phyloP scores from a whole-genome alignment of 2,113 vertebrate genomes.

The Spea bombifrons region DNA sequence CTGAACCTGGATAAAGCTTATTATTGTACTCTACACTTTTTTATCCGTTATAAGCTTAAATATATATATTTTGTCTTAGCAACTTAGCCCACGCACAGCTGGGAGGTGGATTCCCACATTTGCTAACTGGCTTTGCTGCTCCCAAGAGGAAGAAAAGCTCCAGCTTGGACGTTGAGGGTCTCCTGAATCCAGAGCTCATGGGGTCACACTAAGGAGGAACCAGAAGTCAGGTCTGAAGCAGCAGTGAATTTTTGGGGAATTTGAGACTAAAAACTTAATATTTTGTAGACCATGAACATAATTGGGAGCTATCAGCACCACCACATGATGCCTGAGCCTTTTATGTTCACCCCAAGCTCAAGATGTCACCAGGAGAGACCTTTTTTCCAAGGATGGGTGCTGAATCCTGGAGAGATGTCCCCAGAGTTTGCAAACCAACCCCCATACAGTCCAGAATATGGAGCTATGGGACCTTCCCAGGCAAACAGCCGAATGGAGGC shows the following conservation, averaged over 20 bases:
- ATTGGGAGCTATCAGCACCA: slow-evolving; percentile 83
- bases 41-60: slow-evolving; percentile 28
- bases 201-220: slow-evolving; percentile 14
- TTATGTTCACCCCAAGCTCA: slow-evolving; percentile 76
- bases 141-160: background rate
- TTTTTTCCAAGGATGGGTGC: slow-evolving; percentile 87
- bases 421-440: slow-evolving; percentile 75
- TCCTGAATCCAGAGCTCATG: slow-evolving; percentile 17
- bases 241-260: background rate
- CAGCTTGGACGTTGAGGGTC: background rate
- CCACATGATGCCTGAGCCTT: slow-evolving; percentile 82
- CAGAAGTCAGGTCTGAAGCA: slow-evolving; percentile 4
- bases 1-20: slow-evolving; percentile 35
- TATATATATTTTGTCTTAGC: slow-evolving; percentile 32
- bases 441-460: slow-evolving; percentile 58
- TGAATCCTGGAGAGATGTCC: slow-evolving; percentile 76
- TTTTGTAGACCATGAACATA: slow-evolving; percentile 78
- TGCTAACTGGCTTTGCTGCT: background rate
- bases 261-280: background rate
- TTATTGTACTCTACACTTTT: slow-evolving; percentile 28
- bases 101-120: slow-evolving; percentile 6
- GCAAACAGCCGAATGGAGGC: slow-evolving; percentile 70
- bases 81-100: slow-evolving; percentile 16
- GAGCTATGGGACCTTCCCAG: slow-evolving; percentile 61
- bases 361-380: slow-evolving; percentile 81